These are phyloP conservation scores for Leptinotarsa haldemani DNA, from an alignment of 2,888 invertebrate species.

Conservation along the genomic window DNA sequence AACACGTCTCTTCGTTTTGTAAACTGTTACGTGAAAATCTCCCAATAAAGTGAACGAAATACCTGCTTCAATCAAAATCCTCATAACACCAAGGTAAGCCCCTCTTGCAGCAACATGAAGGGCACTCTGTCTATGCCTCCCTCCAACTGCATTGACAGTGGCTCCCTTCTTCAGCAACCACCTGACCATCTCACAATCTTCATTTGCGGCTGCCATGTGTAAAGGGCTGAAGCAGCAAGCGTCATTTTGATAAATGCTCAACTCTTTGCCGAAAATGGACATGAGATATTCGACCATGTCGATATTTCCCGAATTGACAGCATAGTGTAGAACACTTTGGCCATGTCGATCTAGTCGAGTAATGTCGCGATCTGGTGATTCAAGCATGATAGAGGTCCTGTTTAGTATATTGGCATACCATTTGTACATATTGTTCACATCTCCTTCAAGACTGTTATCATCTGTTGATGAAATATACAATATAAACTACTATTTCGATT, in stretches of 20 bases:
- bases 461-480: constrained; percentile 31
- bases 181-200: constrained; percentile 70
- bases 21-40: no score
- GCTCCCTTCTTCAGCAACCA: constrained; percentile 56
- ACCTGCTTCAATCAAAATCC: constrained; percentile 66
- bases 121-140: constrained; percentile 64
- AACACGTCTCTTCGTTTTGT: no score
- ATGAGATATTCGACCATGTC: constrained; percentile 71
- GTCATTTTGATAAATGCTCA: constrained; percentile 74
- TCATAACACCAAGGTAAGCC: constrained; percentile 65
- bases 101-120: constrained; percentile 62
- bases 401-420: constrained; percentile 83
- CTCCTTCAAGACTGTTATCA: constrained; percentile 51
- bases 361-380: constrained; percentile 66
- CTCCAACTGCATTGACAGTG: constrained; percentile 61
- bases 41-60: neutral
- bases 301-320: constrained; percentile 75
- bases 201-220: constrained; percentile 74
- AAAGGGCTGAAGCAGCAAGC: constrained; percentile 76
- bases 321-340: constrained; percentile 80
- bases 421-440: constrained; percentile 66
- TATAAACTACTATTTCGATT: no score
- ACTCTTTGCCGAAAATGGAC: constrained; percentile 67
- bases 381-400: constrained; percentile 68
- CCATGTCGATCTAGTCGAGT: constrained; percentile 74